Evolutionary conservation across 2,888 invertebrate genomes (phyloP).

Genomic region (Hoplodrina ambigua): DNA sequence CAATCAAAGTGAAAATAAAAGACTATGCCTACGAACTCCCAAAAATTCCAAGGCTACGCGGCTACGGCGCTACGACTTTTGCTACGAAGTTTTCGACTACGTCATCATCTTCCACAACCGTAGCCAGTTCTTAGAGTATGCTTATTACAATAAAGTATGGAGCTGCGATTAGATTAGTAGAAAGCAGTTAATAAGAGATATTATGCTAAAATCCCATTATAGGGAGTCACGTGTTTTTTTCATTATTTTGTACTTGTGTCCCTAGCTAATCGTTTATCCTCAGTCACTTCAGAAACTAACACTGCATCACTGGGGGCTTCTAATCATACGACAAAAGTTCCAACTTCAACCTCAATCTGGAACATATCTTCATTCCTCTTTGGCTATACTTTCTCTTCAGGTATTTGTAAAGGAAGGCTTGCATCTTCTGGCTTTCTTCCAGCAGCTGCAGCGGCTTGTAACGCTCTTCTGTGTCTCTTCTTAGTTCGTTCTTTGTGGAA

Average conservation of each 20-base stretch:
- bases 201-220: slow-evolving; percentile 12
- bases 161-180: neutral
- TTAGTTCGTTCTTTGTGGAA: slow-evolving; percentile 93
- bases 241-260: slow-evolving; percentile 35
- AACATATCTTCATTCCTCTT: slow-evolving; percentile 9
- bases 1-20: neutral
- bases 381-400: slow-evolving; percentile 84
- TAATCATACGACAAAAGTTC: slow-evolving; percentile 42
- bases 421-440: slow-evolving; percentile 80
- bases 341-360: slow-evolving; percentile 32
- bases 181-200: neutral
- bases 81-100: slow-evolving; percentile 19
- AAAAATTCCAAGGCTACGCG: neutral
- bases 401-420: slow-evolving; percentile 81
- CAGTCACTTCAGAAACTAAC: slow-evolving; percentile 48
- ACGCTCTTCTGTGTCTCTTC: slow-evolving; percentile 87
- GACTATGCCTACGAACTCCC: neutral
- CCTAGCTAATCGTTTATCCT: slow-evolving; percentile 26
- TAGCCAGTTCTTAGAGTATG: neutral
- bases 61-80: slow-evolving; percentile 9
- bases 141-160: neutral
- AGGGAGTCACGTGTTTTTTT: slow-evolving; percentile 4
- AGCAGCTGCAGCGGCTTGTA: slow-evolving; percentile 78
- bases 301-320: slow-evolving; percentile 55
- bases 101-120: neutral